Percentiles rank a stretch among this genome's conserved stretches.
These are phyloP conservation scores for Ptilonorhynchus violaceus DNA, from an alignment of 2,113 vertebrate genomes.

Conservation along the genomic window DNA sequence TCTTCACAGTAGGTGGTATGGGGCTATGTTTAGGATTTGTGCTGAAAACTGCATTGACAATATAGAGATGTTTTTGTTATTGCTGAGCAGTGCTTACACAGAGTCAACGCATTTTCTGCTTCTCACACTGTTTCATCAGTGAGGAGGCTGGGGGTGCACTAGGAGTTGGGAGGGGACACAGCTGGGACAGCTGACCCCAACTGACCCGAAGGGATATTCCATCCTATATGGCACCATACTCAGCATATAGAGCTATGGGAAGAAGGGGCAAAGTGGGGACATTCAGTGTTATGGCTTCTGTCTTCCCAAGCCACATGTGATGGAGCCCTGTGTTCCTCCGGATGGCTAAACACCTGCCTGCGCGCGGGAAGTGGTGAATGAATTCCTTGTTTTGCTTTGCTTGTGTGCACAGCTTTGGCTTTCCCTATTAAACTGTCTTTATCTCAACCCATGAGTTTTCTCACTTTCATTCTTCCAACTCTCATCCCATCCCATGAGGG, in stretches of 20 bases:
- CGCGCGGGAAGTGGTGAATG: not conserved
- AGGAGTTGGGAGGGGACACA: not conserved
- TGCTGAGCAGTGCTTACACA: not conserved
- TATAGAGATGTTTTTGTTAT: not conserved
- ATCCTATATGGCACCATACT: not conserved
- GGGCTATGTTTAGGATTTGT: not conserved
- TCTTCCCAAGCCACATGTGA: not conserved
- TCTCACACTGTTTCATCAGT: not conserved
- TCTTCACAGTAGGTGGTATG: not conserved
- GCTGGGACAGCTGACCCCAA: not conserved
- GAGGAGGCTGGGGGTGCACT: not conserved
- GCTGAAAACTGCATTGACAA: not conserved
- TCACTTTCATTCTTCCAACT: not conserved
- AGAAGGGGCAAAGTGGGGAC: not conserved
- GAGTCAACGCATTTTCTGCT: not conserved
- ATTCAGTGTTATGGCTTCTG: rapidly evolving
- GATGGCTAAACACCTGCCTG: not conserved
- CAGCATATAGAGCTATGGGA: not conserved
- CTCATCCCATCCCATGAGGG: not conserved
- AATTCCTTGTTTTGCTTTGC: not conserved
- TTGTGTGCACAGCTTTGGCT: not conserved
- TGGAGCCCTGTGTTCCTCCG: not conserved
- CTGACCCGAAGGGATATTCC: not conserved
- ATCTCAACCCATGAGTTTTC: not conserved
- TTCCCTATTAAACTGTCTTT: not conserved